Evolutionary conservation across 2,113 vertebrate genomes (phyloP).

Genomic region (Copsychus sechellarum): DNA sequence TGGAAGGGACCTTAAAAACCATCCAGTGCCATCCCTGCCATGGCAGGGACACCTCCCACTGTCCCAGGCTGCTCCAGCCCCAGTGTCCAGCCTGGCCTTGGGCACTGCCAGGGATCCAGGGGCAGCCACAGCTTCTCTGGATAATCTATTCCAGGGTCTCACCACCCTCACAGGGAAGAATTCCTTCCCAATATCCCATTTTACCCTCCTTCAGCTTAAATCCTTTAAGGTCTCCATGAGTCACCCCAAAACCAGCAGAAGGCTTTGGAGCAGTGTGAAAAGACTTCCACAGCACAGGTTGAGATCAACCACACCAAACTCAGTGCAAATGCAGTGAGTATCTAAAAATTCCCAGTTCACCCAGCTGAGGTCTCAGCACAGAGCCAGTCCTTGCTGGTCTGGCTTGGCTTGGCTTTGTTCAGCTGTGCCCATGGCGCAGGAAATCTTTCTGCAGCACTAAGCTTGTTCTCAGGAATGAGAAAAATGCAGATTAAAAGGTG

Average conservation of each 20-base stretch:
- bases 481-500: background rate
- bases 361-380: background rate
- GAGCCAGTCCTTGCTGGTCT: background rate
- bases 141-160: background rate
- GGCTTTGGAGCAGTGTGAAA: background rate
- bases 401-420: background rate
- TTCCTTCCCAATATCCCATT: background rate
- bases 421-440: background rate
- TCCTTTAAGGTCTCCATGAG: background rate
- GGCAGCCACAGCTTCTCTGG: background rate
- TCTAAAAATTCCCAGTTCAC: background rate
- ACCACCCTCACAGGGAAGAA: rapidly evolving
- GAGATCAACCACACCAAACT: background rate
- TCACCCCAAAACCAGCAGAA: background rate
- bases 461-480: background rate
- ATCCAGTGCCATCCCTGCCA: rapidly evolving
- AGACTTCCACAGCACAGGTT: background rate
- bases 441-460: background rate
- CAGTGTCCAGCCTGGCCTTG: background rate
- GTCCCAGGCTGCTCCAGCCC: background rate
- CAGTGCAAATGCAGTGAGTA: rapidly evolving
- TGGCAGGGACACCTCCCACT: background rate
- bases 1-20: rapidly evolving
- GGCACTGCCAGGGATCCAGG: background rate
- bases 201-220: rapidly evolving